Percentiles rank a stretch among this genome's conserved stretches.
Evolutionary conservation across 2,888 invertebrate genomes (phyloP).

Genomic region (Phyto melanocephala): DNA sequence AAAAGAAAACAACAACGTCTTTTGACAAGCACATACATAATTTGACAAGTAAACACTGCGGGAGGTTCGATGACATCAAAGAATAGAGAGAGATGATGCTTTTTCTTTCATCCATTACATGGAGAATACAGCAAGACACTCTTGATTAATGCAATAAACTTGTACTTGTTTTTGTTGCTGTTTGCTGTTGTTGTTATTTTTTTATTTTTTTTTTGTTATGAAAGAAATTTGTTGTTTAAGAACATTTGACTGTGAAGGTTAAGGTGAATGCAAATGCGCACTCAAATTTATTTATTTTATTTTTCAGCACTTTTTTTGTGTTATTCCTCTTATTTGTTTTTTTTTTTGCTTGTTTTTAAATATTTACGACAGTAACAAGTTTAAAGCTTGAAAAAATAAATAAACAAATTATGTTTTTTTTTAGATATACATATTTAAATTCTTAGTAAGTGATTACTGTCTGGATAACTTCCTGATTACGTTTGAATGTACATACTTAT

Average conservation of each 20-base stretch:
- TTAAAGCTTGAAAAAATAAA: neutral
- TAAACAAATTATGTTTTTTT: neutral
- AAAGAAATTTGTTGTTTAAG: neutral
- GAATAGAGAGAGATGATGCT: conserved; percentile 5
- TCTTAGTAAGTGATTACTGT: conserved; percentile 56
- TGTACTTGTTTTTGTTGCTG: neutral
- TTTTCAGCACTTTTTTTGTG: conserved; percentile 4
- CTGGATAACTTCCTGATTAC: conserved; percentile 64
- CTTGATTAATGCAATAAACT: conserved; percentile 3
- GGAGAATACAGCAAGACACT: neutral
- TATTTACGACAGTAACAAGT: neutral
- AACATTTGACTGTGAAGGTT: conserved; percentile 44
- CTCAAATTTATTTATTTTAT: conserved; percentile 30
- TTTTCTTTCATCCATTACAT: neutral
- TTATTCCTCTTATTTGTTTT: neutral
- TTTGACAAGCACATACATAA: conserved; percentile 20
- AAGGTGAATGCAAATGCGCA: conserved; percentile 57
- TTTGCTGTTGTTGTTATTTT: no score
- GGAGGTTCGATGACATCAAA: neutral
- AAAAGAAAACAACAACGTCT: neutral
- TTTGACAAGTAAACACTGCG: conserved; percentile 29
- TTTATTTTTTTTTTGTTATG: neutral
- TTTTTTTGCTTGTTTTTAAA: neutral
- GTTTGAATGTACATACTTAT: neutral
- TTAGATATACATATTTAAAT: conserved; percentile 11